A percentile compares a stretch with the other conserved stretches of the same genome.
Conservation (phyloP, 53 echinoderm and acorn worm species). For the Zoroaster sp. region DNA sequence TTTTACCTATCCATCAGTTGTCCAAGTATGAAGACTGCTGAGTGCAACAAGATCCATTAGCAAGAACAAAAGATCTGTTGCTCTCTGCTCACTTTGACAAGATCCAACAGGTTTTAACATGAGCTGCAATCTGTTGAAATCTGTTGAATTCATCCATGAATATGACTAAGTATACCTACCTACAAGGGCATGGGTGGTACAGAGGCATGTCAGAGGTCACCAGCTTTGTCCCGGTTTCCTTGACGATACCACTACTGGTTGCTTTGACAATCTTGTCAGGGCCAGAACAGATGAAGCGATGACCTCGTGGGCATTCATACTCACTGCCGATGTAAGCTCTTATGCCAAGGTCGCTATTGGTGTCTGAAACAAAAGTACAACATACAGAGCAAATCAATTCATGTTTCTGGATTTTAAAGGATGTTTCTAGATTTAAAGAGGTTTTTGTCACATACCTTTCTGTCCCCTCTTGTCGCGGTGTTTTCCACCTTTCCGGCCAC, state of each 20-base stretch:
- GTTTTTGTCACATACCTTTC: slow-evolving; percentile 44
- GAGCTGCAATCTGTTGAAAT: too few relatives aligned
- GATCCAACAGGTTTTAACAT: too few relatives aligned
- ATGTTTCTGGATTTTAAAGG: background rate
- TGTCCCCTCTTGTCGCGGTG: slow-evolving; percentile 83
- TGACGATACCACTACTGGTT: slow-evolving; percentile 71
- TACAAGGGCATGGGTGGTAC: slow-evolving; percentile 92
- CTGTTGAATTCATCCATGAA: too few relatives aligned
- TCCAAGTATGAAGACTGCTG: too few relatives aligned
- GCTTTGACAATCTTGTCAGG: slow-evolving; percentile 89
- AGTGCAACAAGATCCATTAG: too few relatives aligned
- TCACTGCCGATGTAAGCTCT: slow-evolving; percentile 97
- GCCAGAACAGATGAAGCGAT: slow-evolving; percentile 89
- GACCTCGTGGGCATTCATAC: slow-evolving; percentile 94
- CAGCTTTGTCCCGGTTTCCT: slow-evolving; percentile 90
- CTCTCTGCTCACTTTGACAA: too few relatives aligned
- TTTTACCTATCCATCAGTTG: too few relatives aligned
- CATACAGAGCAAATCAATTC: background rate
- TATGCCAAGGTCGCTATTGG: slow-evolving; percentile 54
- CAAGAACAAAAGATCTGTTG: too few relatives aligned
- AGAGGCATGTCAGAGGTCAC: slow-evolving; percentile 91
- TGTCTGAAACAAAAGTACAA: background rate
- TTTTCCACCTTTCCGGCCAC: slow-evolving; percentile 72
- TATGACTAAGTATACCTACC: too few relatives aligned
- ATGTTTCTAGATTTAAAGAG: background rate